A percentile compares a stretch with the other conserved stretches of the same genome.
These are phyloP conservation scores for Antheraea pernyi DNA, from an alignment of 1,140 invertebrate species.

Conservation along the genomic window DNA sequence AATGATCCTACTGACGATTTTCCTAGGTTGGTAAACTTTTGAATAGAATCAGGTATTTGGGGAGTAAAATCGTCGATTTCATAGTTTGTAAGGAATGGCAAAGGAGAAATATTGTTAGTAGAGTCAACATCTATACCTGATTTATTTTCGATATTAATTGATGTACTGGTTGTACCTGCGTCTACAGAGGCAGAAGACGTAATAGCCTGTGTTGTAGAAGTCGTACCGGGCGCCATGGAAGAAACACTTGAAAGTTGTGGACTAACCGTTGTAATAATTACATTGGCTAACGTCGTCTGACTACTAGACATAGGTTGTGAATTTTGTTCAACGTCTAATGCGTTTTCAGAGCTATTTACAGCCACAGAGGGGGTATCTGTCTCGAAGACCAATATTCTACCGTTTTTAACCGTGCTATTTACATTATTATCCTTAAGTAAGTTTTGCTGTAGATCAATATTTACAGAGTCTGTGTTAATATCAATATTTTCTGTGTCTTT, in stretches of 20 bases:
- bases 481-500: conserved; percentile 67
- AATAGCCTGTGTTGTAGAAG: conserved; percentile 4
- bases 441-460: conserved; percentile 46
- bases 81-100: conserved; percentile 51
- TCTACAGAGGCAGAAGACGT: conserved; percentile 37
- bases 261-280: conserved; percentile 9
- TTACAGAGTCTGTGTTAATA: conserved; percentile 31
- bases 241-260: conserved; percentile 10
- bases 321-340: conserved; percentile 26
- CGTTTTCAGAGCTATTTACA: conserved; percentile 54
- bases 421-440: conserved; percentile 42
- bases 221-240: conserved; percentile 4
- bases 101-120: conserved; percentile 45
- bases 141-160: conserved; percentile 22
- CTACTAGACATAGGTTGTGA: conserved; percentile 32
- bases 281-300: conserved; percentile 32
- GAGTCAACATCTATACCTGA: conserved; percentile 16
- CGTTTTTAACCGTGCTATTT: conserved; percentile 48
- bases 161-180: conserved; percentile 26
- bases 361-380: conserved; percentile 24
- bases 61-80: conserved; percentile 38
- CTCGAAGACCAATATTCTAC: conserved; percentile 28
- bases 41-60: conserved; percentile 21
- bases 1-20: conserved; percentile 8
- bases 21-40: conserved; percentile 7